phyloP scores from a whole-genome alignment of 2,113 vertebrate species.

The Mobula hypostoma region DNA sequence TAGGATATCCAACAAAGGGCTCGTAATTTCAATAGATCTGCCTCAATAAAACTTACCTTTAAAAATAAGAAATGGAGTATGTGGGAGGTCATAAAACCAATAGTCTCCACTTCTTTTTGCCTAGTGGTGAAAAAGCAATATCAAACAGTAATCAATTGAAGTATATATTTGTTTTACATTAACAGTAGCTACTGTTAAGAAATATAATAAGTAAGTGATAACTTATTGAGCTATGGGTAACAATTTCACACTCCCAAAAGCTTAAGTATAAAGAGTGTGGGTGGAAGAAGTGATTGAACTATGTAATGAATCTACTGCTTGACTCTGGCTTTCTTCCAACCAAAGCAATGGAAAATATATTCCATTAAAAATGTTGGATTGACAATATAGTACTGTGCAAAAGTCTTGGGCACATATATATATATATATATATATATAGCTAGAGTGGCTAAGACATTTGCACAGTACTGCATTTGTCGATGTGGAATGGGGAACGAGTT shows the following conservation, averaged over 20 bases:
- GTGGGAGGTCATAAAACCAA: constrained; percentile 94
- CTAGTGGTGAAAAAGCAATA: constrained; percentile 43
- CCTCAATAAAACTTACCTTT: constrained; percentile 63
- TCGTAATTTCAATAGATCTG: background rate
- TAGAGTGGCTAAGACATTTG: too few relatives aligned
- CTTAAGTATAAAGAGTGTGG: background rate
- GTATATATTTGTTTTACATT: background rate
- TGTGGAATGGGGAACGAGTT: too few relatives aligned
- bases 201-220: background rate
- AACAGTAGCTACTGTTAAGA: background rate
- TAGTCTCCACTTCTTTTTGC: constrained; percentile 80
- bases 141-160: background rate
- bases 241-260: constrained; percentile 32
- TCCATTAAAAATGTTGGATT: background rate
- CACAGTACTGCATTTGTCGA: too few relatives aligned
- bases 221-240: constrained; percentile 35
- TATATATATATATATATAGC: too few relatives aligned
- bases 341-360: background rate
- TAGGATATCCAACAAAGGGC: background rate
- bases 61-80: constrained; percentile 89
- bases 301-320: background rate
- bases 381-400: background rate
- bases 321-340: background rate
- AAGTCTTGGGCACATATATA: too few relatives aligned
- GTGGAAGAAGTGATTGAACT: background rate